A percentile compares a stretch with the other conserved stretches of the same genome.
These are phyloP conservation scores for Scaptomyza parva DNA, from an alignment of 2,888 invertebrate species.

Conservation along the genomic window DNA sequence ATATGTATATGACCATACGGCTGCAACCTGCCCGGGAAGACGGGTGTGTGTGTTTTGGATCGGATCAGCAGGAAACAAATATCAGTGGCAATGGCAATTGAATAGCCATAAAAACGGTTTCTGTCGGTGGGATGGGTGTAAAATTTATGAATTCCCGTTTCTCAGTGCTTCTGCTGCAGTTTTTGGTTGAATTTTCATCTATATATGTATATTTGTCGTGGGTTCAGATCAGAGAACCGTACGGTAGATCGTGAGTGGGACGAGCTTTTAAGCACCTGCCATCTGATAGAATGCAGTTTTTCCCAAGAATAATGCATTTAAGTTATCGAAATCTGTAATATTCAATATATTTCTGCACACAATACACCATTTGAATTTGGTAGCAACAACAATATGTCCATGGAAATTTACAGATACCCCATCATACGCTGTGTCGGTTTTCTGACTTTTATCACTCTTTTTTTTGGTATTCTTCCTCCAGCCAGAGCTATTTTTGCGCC, in stretches of 20 bases:
- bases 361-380: not conserved
- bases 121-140: slow-evolving; percentile 35
- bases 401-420: slow-evolving; percentile 36
- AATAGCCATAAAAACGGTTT: slow-evolving; percentile 70
- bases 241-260: slow-evolving; percentile 24
- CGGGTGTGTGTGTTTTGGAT: slow-evolving; percentile 17
- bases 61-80: slow-evolving; percentile 68
- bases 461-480: slow-evolving; percentile 5
- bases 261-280: slow-evolving; percentile 68
- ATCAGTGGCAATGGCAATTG: slow-evolving; percentile 71
- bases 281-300: slow-evolving; percentile 60
- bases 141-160: slow-evolving; percentile 63
- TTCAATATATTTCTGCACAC: slow-evolving; percentile 21
- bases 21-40: slow-evolving; percentile 65
- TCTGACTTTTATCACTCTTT: slow-evolving; percentile 54
- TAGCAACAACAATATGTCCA: slow-evolving; percentile 39
- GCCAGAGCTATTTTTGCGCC: slow-evolving; percentile 55
- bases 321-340: no score
- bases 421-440: slow-evolving; percentile 8
- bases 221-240: slow-evolving; percentile 24
- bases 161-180: slow-evolving; percentile 2
- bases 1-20: slow-evolving; percentile 62
- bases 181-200: not conserved
- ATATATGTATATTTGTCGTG: slow-evolving; percentile 45
- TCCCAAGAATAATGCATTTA: slow-evolving; percentile 30